These are phyloP conservation scores for Nansenia antarctica DNA, from an alignment of 2,113 vertebrate genomes.

Conservation along the genomic window DNA sequence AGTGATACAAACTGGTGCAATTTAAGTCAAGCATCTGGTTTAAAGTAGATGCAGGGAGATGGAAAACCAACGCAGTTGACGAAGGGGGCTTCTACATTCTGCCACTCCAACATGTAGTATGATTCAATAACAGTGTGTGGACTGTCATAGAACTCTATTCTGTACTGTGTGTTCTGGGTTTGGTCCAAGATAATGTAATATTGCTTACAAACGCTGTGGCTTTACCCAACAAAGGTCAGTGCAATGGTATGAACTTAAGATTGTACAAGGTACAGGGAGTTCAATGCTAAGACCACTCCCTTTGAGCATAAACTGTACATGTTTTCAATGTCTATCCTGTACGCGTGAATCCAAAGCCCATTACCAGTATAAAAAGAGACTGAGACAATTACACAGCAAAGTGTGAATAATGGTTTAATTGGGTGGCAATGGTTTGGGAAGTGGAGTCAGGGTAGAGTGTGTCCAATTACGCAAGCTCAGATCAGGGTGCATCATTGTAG, in stretches of 20 bases:
- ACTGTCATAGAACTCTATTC: background rate
- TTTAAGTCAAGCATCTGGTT: constrained; percentile 3
- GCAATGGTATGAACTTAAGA: too few species aligned
- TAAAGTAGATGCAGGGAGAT: background rate
- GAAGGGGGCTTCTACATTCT: background rate
- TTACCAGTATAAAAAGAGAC: background rate
- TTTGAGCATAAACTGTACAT: background rate
- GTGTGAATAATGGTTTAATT: background rate
- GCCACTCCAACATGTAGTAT: background rate
- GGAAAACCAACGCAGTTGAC: background rate
- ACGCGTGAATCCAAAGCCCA: background rate
- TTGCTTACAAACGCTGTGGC: too few species aligned
- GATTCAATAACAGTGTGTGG: background rate
- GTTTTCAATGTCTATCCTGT: background rate
- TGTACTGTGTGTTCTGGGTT: too few species aligned
- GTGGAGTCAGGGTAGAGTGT: background rate
- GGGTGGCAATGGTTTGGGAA: too few species aligned
- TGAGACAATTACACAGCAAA: background rate
- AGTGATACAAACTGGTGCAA: constrained; percentile 6
- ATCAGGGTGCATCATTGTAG: too few species aligned
- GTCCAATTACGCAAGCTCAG: too few species aligned
- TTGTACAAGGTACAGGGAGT: too few species aligned
- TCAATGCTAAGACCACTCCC: background rate
- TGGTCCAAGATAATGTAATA: too few species aligned
- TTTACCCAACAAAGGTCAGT: too few species aligned